Percentiles rank a stretch among this genome's conserved stretches.
Conservation (phyloP, 2,113 vertebrate species). For the Corapipo altera region DNA sequence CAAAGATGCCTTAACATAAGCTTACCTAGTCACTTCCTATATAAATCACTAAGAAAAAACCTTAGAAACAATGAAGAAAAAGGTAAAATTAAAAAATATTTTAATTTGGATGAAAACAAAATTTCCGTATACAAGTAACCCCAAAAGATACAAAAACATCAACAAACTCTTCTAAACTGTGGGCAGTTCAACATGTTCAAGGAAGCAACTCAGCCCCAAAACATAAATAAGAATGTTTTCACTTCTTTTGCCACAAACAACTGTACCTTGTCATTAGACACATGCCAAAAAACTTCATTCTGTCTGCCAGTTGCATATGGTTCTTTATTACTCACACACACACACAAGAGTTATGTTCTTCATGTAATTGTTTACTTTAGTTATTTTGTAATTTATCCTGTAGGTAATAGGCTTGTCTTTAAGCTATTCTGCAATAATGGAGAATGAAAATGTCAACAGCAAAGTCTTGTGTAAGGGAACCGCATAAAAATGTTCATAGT, state of each 20-base stretch:
- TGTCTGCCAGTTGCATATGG: neutral
- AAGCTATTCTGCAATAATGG: neutral
- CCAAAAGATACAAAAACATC: neutral
- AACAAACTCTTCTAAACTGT: neutral
- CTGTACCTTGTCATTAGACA: neutral
- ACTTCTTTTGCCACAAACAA: neutral
- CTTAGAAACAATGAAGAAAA: neutral
- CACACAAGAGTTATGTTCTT: neutral
- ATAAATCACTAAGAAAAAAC: neutral
- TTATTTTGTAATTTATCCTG: neutral
- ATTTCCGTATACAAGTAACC: neutral
- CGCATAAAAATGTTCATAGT: neutral
- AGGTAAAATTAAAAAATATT: neutral
- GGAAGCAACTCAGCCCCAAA: neutral
- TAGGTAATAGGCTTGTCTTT: neutral
- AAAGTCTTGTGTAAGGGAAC: neutral
- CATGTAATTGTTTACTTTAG: neutral
- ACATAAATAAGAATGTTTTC: neutral
- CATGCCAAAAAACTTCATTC: neutral
- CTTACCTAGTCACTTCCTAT: neutral
- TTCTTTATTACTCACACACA: neutral
- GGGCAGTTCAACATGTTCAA: neutral
- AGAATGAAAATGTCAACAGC: slow-evolving; percentile 9
- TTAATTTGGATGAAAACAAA: neutral
- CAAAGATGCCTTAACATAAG: neutral